Percentiles rank a stretch among this genome's conserved stretches.
Evolutionary conservation across 1,140 invertebrate genomes (phyloP).

Genomic region (Hyles vespertilio): DNA sequence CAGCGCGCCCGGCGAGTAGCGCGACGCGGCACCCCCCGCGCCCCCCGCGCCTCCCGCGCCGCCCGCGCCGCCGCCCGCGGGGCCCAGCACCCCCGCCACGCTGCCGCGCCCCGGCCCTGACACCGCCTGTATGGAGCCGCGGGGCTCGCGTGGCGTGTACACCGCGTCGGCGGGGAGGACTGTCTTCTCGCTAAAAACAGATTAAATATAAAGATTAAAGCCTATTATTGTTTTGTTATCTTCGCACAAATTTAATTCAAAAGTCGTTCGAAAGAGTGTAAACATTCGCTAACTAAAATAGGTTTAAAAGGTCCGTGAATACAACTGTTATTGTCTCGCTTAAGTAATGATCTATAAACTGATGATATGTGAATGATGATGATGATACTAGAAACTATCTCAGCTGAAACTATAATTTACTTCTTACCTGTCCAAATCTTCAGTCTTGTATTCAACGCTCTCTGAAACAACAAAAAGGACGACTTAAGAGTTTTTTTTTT

Average conservation of each 20-base stretch:
- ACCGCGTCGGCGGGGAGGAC: constrained; percentile 77
- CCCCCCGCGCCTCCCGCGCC: constrained; percentile 1
- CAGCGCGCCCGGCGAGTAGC: constrained; percentile 82
- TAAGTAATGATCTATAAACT: too few species aligned
- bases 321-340: too few species aligned
- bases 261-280: too few species aligned
- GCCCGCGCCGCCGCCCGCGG: constrained; percentile 1
- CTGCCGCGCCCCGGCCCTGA: constrained; percentile 6
- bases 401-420: background rate
- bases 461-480: constrained; percentile 48
- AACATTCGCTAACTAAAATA: too few species aligned
- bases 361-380: too few species aligned
- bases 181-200: constrained; percentile 75
- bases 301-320: too few species aligned
- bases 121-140: constrained; percentile 8
- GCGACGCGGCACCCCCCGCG: constrained; percentile 11
- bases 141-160: constrained; percentile 68
- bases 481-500: too few species aligned
- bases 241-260: too few species aligned
- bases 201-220: background rate
- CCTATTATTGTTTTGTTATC: too few species aligned
- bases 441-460: constrained; percentile 69
- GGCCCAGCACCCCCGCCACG: background rate
- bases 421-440: constrained; percentile 66
- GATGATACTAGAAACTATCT: too few species aligned